phyloP scores from a whole-genome alignment of 2,797 vertebrate genomes.

The Labroides dimidiatus region DNA sequence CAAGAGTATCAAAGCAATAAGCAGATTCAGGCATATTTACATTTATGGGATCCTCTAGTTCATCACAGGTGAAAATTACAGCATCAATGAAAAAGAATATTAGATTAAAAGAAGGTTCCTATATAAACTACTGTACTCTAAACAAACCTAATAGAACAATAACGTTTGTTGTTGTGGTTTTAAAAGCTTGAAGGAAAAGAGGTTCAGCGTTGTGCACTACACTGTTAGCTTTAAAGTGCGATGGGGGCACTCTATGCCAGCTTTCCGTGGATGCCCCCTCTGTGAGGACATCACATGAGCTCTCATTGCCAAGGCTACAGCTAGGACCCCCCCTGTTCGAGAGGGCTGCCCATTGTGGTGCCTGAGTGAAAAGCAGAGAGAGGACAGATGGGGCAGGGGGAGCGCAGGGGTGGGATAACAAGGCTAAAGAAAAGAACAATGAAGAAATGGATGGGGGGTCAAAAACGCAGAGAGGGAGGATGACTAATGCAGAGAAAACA shows the following conservation, averaged over 20 bases:
- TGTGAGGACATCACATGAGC: conserved; percentile 61
- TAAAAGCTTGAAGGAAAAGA: not conserved
- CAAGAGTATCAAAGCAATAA: not conserved
- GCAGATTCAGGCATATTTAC: conserved; percentile 21
- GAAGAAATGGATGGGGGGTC: conserved; percentile 22
- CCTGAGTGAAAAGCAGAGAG: conserved; percentile 71
- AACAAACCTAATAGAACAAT: not conserved
- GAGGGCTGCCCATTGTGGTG: conserved; percentile 64
- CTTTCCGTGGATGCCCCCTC: conserved; percentile 49
- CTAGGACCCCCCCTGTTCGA: conserved; percentile 18
- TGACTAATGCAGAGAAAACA: conserved; percentile 40
- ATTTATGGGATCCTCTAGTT: not conserved
- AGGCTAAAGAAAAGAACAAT: conserved; percentile 54
- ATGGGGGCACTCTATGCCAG: conserved; percentile 31
- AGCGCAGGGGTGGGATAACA: conserved; percentile 13
- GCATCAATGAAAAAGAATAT: not conserved
- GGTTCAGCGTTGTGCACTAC: not conserved
- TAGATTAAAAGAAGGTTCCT: not conserved
- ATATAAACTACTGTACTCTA: not conserved
- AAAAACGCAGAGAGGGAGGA: conserved; percentile 22
- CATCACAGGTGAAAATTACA: not conserved
- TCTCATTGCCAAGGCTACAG: conserved; percentile 65
- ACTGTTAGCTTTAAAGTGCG: conserved; percentile 30
- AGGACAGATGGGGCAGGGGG: conserved; percentile 42
- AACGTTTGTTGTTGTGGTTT: not conserved